Evolutionary conservation across 2,888 invertebrate species (phyloP).

Genomic region (Megaustenia siamemsis): DNA sequence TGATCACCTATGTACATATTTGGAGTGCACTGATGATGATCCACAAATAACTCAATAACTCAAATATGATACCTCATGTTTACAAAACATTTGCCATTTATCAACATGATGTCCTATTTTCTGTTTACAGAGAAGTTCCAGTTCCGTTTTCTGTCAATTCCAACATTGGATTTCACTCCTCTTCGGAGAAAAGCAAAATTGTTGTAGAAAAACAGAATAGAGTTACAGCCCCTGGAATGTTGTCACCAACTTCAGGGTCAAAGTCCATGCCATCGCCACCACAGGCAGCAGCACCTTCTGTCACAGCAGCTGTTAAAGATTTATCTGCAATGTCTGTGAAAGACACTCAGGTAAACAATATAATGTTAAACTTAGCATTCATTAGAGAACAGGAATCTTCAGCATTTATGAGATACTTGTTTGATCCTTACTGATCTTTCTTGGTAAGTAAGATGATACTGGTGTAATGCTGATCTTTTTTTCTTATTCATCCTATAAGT

Average conservation of each 20-base stretch:
- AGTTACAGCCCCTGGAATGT: slow-evolving; percentile 68
- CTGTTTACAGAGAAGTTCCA: slow-evolving; percentile 67
- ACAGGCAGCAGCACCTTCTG: slow-evolving; percentile 19
- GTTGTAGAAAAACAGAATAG: slow-evolving; percentile 87
- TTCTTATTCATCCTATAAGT: too few relatives aligned
- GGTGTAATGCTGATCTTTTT: too few relatives aligned
- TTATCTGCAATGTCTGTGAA: slow-evolving; percentile 4
- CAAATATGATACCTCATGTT: too few relatives aligned
- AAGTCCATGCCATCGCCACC: slow-evolving; percentile 62
- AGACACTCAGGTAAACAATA: slow-evolving; percentile 39
- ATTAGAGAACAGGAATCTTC: too few relatives aligned
- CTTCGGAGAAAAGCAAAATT: slow-evolving; percentile 89
- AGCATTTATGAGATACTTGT: too few relatives aligned
- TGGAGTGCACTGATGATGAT: too few relatives aligned
- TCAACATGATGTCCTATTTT: not conserved
- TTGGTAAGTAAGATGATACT: too few relatives aligned
- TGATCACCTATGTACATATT: too few relatives aligned
- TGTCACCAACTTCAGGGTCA: slow-evolving; percentile 62
- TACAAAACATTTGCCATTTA: too few relatives aligned
- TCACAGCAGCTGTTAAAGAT: slow-evolving; percentile 35
- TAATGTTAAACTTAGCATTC: too few relatives aligned
- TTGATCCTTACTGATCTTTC: too few relatives aligned
- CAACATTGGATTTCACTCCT: slow-evolving; percentile 85
- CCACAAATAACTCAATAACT: too few relatives aligned
- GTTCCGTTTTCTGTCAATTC: slow-evolving; percentile 67